phyloP scores from a whole-genome alignment of 2,888 invertebrate species.

The Leucophenga montana region DNA sequence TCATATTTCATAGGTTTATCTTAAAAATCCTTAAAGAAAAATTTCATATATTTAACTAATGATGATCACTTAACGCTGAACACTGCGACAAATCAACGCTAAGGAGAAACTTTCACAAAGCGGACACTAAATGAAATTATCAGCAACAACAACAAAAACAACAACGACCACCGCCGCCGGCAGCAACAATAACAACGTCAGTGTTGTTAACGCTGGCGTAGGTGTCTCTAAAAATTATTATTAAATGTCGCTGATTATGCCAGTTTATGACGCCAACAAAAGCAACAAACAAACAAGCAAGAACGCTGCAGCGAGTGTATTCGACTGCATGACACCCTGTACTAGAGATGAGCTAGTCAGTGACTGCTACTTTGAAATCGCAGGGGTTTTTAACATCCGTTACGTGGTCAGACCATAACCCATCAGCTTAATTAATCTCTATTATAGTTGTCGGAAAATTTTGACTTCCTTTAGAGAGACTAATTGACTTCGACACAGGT shows the following conservation, averaged over 20 bases:
- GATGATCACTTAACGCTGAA: conserved; percentile 63
- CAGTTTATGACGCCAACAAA: conserved; percentile 31
- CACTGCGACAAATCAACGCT: conserved; percentile 65
- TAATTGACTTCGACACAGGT: no score
- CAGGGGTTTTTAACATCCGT: no score
- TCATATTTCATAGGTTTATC: conserved; percentile 53
- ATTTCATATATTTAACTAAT: conserved; percentile 66
- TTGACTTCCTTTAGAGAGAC: no score
- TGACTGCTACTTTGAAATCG: no score
- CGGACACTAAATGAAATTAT: background rate
- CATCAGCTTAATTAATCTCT: no score
- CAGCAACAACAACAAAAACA: conserved; percentile 7
- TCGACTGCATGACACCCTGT: no score
- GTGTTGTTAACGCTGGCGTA: conserved; percentile 21
- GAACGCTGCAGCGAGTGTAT: background rate
- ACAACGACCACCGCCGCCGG: background rate
- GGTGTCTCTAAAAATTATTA: conserved; percentile 43
- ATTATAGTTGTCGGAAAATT: no score
- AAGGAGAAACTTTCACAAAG: background rate
- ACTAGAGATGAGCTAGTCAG: no score
- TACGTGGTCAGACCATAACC: no score
- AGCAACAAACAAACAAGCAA: background rate
- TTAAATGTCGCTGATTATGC: conserved; percentile 65
- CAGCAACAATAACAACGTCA: conserved; percentile 2
- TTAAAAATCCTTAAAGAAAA: conserved; percentile 63